These are phyloP conservation scores for Potorous gilbertii DNA, from an alignment of 2,797 vertebrate species.

Conservation along the genomic window DNA sequence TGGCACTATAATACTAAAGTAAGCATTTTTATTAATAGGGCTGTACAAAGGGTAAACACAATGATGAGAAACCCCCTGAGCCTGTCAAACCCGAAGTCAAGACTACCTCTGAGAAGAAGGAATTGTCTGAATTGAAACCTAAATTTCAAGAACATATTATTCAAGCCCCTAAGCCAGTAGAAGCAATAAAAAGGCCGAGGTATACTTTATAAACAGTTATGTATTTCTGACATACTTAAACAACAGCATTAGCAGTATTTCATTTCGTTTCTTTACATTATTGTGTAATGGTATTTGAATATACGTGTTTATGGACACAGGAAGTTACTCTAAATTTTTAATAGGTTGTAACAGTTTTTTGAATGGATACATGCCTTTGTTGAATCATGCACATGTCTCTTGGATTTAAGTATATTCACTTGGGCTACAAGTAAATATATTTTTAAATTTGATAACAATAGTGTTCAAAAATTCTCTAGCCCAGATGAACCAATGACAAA, in stretches of 20 bases:
- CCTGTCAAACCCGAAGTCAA: conserved; percentile 96
- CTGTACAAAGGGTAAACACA: conserved; percentile 96
- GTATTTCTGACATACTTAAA: neutral
- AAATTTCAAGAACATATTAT: conserved; percentile 90
- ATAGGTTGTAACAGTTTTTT: neutral
- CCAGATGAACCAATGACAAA: conserved; percentile 93
- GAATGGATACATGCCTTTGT: conserved; percentile 25
- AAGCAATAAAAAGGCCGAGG: conserved; percentile 94
- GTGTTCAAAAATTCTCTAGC: conserved; percentile 83
- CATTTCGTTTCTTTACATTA: neutral
- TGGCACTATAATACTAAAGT: neutral
- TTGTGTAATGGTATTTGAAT: neutral
- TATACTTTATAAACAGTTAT: conserved; percentile 71
- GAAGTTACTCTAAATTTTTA: neutral
- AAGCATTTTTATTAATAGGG: conserved; percentile 86
- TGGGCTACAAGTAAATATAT: conserved; percentile 53
- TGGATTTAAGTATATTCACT: conserved; percentile 44
- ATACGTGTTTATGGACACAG: conserved; percentile 22
- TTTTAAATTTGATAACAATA: conserved; percentile 51
- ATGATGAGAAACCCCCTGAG: conserved; percentile 95
- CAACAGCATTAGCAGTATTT: neutral
- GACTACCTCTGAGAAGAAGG: conserved; percentile 91
- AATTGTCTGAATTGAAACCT: conserved; percentile 85
- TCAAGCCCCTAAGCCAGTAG: conserved; percentile 91
- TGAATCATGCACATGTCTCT: conserved; percentile 19